These are phyloP conservation scores for Polymixis flavicincta DNA, from an alignment of 2,888 invertebrate species.

Conservation along the genomic window DNA sequence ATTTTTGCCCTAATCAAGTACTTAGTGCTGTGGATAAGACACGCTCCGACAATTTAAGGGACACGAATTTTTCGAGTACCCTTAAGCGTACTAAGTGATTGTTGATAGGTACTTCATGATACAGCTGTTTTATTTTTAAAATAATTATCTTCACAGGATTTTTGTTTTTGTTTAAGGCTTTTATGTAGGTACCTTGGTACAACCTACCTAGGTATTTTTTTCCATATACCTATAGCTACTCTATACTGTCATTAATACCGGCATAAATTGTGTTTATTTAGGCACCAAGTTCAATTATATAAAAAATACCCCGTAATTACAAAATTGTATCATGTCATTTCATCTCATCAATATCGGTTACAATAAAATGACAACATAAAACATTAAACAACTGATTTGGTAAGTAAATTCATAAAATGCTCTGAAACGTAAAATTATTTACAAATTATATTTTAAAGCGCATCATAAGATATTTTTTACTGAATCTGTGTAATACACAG, in stretches of 20 bases:
- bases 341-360: too few relatives aligned
- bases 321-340: too few relatives aligned
- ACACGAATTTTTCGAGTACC: slow-evolving; percentile 71
- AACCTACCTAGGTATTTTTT: not conserved
- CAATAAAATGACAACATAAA: too few relatives aligned
- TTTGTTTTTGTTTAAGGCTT: not conserved
- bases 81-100: slow-evolving; percentile 62
- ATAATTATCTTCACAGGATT: slow-evolving; percentile 3
- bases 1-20: slow-evolving; percentile 78
- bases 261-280: not conserved
- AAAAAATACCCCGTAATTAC: too few relatives aligned
- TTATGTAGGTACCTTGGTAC: not conserved
- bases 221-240: not conserved
- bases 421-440: too few relatives aligned
- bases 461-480: too few relatives aligned
- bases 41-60: slow-evolving; percentile 75
- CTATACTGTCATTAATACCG: not conserved
- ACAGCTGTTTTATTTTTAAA: slow-evolving; percentile 26
- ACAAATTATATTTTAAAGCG: too few relatives aligned
- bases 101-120: slow-evolving; percentile 56
- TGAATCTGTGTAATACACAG: too few relatives aligned
- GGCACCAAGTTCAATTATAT: too few relatives aligned
- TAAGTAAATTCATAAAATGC: too few relatives aligned
- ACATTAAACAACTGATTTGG: too few relatives aligned
- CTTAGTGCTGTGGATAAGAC: slow-evolving; percentile 78